Percentiles rank a stretch among this genome's conserved stretches.
Conservation (phyloP, 1,140 invertebrate species). For the Dendroctonus ponderosae region DNA sequence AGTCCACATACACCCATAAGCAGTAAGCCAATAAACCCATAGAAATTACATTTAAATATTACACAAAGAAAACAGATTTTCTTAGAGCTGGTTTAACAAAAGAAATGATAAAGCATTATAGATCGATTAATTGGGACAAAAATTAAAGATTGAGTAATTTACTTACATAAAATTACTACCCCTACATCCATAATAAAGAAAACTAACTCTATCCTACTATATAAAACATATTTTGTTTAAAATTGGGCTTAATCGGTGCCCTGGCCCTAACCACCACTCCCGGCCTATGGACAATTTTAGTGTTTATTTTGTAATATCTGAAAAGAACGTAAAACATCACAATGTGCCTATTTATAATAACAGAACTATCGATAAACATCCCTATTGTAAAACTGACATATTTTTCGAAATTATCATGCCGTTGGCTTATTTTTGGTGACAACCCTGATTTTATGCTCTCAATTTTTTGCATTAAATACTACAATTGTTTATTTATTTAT, state of each 20-base stretch:
- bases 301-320: slow-evolving; percentile 37
- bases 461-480: no score
- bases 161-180: slow-evolving; percentile 23
- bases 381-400: no score
- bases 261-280: slow-evolving; percentile 30
- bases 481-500: no score
- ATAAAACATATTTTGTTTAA: slow-evolving; percentile 36
- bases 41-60: no score
- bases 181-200: slow-evolving; percentile 16
- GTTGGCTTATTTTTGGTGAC: no score
- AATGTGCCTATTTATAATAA: background rate
- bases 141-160: slow-evolving; percentile 16
- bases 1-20: no score
- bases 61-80: background rate
- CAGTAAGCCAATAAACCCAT: no score
- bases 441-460: no score
- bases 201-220: slow-evolving; percentile 25
- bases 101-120: slow-evolving; percentile 9
- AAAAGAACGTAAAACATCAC: slow-evolving; percentile 28
- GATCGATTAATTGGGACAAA: slow-evolving; percentile 18
- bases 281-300: slow-evolving; percentile 37
- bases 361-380: no score
- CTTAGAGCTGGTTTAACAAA: background rate
- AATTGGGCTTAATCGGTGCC: slow-evolving; percentile 32
- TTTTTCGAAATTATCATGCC: no score